These are phyloP conservation scores for Amphiprion percula DNA, from an alignment of 2,113 vertebrate species.

Conservation along the genomic window DNA sequence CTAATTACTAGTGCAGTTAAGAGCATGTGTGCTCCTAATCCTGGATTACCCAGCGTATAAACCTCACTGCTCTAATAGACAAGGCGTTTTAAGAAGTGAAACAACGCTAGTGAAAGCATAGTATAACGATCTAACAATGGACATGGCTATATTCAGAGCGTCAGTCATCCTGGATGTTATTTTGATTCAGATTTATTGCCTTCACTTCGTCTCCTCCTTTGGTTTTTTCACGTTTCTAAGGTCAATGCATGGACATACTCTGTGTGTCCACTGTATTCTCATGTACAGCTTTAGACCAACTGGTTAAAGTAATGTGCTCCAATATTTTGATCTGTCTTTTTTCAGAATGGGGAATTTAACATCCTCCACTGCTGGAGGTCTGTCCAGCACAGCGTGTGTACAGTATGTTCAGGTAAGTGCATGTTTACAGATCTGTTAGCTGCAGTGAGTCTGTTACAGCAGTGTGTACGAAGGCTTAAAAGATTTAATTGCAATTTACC, in stretches of 20 bases:
- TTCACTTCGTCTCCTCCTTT: slow-evolving; percentile 15
- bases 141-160: not conserved
- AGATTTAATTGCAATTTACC: too few species aligned
- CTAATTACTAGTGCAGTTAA: slow-evolving; percentile 3
- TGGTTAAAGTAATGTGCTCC: not conserved
- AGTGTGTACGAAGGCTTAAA: not conserved
- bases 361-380: slow-evolving; percentile 59
- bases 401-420: slow-evolving; percentile 80
- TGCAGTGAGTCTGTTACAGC: not conserved
- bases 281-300: not conserved
- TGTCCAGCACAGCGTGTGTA: slow-evolving; percentile 63
- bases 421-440: not conserved
- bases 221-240: slow-evolving; percentile 47
- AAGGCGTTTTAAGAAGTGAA: not conserved
- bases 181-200: slow-evolving; percentile 13
- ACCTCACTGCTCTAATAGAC: not conserved
- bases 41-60: slow-evolving; percentile 59
- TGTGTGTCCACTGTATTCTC: not conserved
- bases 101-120: not conserved
- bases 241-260: slow-evolving; percentile 24
- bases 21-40: slow-evolving; percentile 54
- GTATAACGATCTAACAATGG: not conserved
- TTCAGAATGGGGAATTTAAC: slow-evolving; percentile 86
- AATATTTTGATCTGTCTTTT: slow-evolving; percentile 38
- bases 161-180: slow-evolving; percentile 20